Conservation (phyloP, 2,888 invertebrate genomes). For the Cephus runcator region DNA sequence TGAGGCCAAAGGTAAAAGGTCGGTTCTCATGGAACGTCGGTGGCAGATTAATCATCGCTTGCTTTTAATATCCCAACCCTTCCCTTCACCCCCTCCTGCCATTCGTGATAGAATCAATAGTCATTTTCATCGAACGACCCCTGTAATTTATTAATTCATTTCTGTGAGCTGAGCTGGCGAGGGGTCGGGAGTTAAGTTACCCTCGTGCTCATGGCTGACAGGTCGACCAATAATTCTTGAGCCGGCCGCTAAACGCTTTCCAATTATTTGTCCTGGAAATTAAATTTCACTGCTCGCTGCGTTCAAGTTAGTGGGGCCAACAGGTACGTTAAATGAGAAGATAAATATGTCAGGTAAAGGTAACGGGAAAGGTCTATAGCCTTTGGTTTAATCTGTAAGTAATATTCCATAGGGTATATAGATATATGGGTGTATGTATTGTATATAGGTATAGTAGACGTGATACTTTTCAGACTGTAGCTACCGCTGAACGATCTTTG, state of each 20-base stretch:
- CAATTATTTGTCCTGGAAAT: constrained; percentile 31
- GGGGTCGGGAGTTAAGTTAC: constrained; percentile 1
- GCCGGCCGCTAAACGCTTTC: constrained; percentile 45
- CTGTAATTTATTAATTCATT: constrained; percentile 53
- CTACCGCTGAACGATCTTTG: not conserved
- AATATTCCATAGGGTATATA: not conserved
- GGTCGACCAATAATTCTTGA: constrained; percentile 43
- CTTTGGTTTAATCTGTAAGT: not conserved
- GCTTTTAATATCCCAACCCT: constrained; percentile 47
- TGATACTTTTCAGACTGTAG: not conserved
- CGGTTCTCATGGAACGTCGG: not conserved
- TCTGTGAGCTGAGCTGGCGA: constrained; percentile 19
- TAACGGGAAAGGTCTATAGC: not conserved
- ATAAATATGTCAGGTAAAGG: not conserved
- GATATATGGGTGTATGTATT: no score
- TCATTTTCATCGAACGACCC: constrained; percentile 13
- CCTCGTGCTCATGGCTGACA: constrained; percentile 13
- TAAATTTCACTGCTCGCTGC: constrained; percentile 16
- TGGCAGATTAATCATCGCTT: constrained; percentile 51
- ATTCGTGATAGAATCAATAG: constrained; percentile 29
- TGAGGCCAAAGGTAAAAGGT: not conserved
- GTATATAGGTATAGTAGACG: no score
- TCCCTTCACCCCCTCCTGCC: not conserved
- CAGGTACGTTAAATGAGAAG: not conserved
- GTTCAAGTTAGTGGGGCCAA: constrained; percentile 3